Percentiles rank a stretch among this genome's conserved stretches.
These are phyloP conservation scores for Drosophila seclusa DNA, from an alignment of 2,888 invertebrate genomes.

Conservation along the genomic window DNA sequence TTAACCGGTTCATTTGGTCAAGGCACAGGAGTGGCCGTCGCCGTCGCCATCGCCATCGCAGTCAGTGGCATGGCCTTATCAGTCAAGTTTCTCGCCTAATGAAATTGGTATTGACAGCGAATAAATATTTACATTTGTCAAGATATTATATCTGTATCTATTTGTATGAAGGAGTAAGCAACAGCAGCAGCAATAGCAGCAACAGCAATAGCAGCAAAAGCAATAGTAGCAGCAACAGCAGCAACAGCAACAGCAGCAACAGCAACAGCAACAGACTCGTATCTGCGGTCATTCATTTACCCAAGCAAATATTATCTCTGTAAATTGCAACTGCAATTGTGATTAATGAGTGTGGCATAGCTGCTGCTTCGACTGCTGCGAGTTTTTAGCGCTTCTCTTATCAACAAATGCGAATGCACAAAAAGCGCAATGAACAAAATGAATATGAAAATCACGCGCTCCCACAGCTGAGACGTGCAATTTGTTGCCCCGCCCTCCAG, in stretches of 20 bases:
- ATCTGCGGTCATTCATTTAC: conserved; percentile 16
- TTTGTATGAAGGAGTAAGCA: conserved; percentile 3
- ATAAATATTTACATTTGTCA: conserved; percentile 50
- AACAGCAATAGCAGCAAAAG: not conserved
- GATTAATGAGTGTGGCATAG: conserved; percentile 24
- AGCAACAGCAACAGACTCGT: not conserved
- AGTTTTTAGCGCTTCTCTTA: conserved; percentile 11
- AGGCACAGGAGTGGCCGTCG: not conserved
- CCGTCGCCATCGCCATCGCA: not conserved
- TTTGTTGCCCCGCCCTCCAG: not conserved
- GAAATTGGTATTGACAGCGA: conserved; percentile 44
- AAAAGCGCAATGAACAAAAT: conserved; percentile 1
- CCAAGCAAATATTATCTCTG: conserved; percentile 21
- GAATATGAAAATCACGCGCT: conserved; percentile 39
- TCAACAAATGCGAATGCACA: conserved; percentile 11
- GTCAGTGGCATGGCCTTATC: conserved; percentile 36
- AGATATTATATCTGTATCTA: conserved; percentile 32
- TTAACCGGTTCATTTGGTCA: conserved; percentile 16
- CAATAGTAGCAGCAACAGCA: not conserved
- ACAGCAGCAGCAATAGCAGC: not conserved
- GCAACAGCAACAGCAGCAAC: not conserved
- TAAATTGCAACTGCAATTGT: conserved; percentile 28
- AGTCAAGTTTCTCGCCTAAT: conserved; percentile 39
- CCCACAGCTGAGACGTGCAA: conserved; percentile 10
- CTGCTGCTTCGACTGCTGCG: conserved; percentile 10